phyloP scores from a whole-genome alignment of 2,888 invertebrate genomes.

The Odontothrips loti region DNA sequence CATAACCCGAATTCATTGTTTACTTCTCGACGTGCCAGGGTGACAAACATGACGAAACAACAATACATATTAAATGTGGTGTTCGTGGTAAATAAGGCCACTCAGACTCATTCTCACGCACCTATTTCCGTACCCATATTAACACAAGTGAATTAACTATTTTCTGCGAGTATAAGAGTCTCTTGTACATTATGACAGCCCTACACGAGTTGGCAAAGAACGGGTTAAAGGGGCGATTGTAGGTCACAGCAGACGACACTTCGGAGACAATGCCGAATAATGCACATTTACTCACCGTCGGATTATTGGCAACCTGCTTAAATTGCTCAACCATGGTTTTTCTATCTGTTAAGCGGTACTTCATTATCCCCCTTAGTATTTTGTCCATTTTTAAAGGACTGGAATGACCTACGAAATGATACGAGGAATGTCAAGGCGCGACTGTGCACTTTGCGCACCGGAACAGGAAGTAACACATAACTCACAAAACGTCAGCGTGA shows the following conservation, averaged over 20 bases:
- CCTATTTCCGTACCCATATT: no score
- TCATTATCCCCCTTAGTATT: constrained; percentile 84
- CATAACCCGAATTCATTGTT: neutral
- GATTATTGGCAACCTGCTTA: constrained; percentile 80
- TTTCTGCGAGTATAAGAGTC: no score
- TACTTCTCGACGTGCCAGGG: neutral
- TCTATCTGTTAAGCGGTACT: constrained; percentile 75
- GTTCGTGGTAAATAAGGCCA: no score
- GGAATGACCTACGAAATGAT: neutral
- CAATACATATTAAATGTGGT: no score
- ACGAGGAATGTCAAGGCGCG: neutral
- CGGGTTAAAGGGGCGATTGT: constrained; percentile 28
- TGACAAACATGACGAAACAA: no score
- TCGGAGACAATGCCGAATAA: neutral
- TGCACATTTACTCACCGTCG: constrained; percentile 59
- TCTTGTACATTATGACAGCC: no score
- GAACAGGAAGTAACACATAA: neutral
- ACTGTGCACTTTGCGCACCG: neutral
- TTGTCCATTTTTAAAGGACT: constrained; percentile 63
- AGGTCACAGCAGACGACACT: constrained; percentile 27
- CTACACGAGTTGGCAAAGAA: no score
- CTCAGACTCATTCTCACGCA: no score
- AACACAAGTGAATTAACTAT: no score
- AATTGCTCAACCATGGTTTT: constrained; percentile 90
- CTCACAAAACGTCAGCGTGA: no score